These are phyloP conservation scores for Alectoris magna DNA, from an alignment of 2,797 vertebrate species.

Conservation along the genomic window DNA sequence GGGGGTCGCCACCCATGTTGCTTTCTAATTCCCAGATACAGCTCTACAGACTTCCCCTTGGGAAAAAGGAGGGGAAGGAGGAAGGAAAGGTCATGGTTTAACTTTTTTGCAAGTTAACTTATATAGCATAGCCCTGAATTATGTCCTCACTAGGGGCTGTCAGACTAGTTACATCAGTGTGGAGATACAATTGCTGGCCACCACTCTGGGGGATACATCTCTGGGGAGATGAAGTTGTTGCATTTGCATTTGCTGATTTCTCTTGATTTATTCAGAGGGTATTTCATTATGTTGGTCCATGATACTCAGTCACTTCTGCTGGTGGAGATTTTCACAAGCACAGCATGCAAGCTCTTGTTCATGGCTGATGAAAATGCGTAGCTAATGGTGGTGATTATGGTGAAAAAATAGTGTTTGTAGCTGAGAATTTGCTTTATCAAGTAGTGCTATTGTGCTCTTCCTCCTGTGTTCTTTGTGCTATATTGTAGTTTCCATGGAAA, in stretches of 20 bases:
- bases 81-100: slow-evolving; percentile 42
- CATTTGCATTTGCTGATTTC: not conserved
- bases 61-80: not conserved
- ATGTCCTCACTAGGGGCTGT: slow-evolving; percentile 15
- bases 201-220: not conserved
- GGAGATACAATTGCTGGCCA: not conserved
- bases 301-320: not conserved
- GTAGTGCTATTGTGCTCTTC: not conserved
- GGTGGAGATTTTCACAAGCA: not conserved
- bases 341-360: not conserved
- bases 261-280: not conserved
- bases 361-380: not conserved
- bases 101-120: slow-evolving; percentile 26
- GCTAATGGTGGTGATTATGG: not conserved
- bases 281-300: not conserved
- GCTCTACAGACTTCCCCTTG: not conserved
- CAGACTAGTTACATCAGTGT: not conserved
- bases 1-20: slow-evolving; percentile 59
- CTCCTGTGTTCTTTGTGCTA: not conserved
- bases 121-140: slow-evolving; percentile 26
- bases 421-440: not conserved
- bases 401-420: not conserved
- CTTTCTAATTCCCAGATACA: slow-evolving; percentile 45
- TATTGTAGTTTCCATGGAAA: not conserved
- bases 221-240: not conserved